Evolutionary conservation across 92 coral and sea anemone genomes (phyloP), one percentile per base, ranked within the genome.

Genomic region (Paragorgia papillata): DNA sequence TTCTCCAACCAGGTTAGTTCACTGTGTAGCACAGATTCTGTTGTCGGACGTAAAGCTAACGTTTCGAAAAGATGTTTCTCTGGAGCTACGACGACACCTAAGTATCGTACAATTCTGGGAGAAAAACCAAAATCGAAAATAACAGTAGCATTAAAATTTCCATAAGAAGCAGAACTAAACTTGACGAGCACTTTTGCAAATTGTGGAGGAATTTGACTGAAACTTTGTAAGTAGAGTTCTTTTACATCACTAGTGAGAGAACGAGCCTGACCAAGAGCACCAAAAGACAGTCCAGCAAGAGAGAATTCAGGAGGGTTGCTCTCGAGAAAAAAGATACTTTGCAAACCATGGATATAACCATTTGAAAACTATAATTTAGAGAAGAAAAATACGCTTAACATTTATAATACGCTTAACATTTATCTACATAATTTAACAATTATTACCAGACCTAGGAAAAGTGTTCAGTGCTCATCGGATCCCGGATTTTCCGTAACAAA

Each of bases 41-140:
- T 37, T 31, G 21, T 35, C 2, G 78, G 78, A 40, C 79, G 59
- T 54, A 81, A 82, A 9, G 77, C 60, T 30, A 93, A 60, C 40
- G 84, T 83, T 12, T 76, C 80, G 7, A 90, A 71, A 59, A 93
- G 85, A 49, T 73, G 79, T 48, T 80, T 82, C 74, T 93, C 97
- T 0, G 97, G 96, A 17, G 96, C 96, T 1, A 93, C 97, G 31
- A 90, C 83, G 14, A 93, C 96, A 46, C 90, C 96, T 63, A 93
- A 86, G 70, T 80, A 54, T 18, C 97, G 89, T 40, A 86, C 88
- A 62, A 93, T 78, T 30, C 81, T 82, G 18, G 93, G 93, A 27
- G 54, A 58, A 21, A 30, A 54, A 21, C 85, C 92, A 85, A 93
- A 93, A 63, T 89, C 97, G 85, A 93, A 93, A 44, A 93, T 88